A percentile compares a stretch with the other conserved stretches of the same genome.
Conservation (phyloP, 2,113 vertebrate species). For the Paracanthobrama guichenoti region DNA sequence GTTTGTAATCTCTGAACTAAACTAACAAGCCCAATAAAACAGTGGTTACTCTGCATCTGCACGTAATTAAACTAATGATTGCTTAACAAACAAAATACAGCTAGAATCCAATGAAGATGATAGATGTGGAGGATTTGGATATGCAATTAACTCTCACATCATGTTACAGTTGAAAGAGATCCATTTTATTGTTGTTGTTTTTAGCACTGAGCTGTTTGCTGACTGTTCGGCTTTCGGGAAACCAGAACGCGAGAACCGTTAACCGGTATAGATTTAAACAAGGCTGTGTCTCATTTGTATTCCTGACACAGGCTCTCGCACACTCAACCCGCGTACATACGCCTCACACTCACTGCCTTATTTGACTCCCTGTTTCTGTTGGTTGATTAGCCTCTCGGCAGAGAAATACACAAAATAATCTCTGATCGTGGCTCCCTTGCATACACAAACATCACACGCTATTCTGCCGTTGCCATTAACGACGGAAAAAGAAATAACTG, state of each 20-base stretch:
- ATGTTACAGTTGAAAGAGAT: conserved; percentile 40
- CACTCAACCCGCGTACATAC: conserved; percentile 45
- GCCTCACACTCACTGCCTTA: conserved; percentile 51
- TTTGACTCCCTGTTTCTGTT: conserved; percentile 57
- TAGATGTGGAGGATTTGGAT: conserved; percentile 41
- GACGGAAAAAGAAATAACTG: conserved; percentile 22
- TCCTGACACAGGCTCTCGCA: conserved; percentile 48
- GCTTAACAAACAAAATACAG: conserved; percentile 46
- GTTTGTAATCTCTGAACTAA: conserved; percentile 53
- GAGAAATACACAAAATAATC: conserved; percentile 49
- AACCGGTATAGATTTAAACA: conserved; percentile 60
- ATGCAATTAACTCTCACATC: conserved; percentile 44
- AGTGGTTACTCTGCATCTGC: conserved; percentile 41
- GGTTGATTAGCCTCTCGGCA: conserved; percentile 51
- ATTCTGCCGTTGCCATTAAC: conserved; percentile 30
- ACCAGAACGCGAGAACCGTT: conserved; percentile 40
- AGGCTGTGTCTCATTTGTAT: conserved; percentile 55
- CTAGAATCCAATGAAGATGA: conserved; percentile 38
- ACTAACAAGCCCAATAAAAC: conserved; percentile 52
- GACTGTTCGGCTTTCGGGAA: conserved; percentile 24
- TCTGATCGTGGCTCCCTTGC: conserved; percentile 33
- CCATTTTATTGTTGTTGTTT: conserved; percentile 49
- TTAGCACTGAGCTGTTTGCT: conserved; percentile 32
- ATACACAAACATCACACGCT: conserved; percentile 7
- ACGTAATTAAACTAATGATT: conserved; percentile 54